phyloP scores from a whole-genome alignment of 2,888 invertebrate genomes.

The Cheilosia pagana region DNA sequence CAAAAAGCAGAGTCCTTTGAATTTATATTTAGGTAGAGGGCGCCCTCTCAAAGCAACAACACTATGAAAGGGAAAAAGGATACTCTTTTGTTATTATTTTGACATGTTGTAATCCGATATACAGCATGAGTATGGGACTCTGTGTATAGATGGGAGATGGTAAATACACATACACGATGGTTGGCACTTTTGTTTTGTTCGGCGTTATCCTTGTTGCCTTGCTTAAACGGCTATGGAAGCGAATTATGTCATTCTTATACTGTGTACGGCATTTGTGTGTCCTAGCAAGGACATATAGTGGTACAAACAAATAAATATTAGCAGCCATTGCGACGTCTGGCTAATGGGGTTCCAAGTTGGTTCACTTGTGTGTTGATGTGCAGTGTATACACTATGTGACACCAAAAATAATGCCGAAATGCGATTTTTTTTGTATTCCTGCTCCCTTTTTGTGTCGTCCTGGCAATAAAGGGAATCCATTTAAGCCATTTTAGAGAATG shows the following conservation, averaged over 20 bases:
- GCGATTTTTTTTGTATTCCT: conserved; percentile 7
- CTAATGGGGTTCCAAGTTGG: conserved; percentile 63
- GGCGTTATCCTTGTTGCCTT: conserved; percentile 65
- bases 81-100: conserved; percentile 73
- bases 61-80: conserved; percentile 52
- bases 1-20: conserved; percentile 65
- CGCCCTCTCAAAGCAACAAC: conserved; percentile 28
- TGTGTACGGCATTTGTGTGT: conserved; percentile 11
- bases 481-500: conserved; percentile 68
- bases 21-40: conserved; percentile 67
- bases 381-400: conserved; percentile 21
- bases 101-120: conserved; percentile 74
- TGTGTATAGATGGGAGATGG: background rate
- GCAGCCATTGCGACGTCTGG: conserved; percentile 72
- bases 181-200: conserved; percentile 69
- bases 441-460: background rate
- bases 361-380: conserved; percentile 60
- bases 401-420: conserved; percentile 43
- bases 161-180: conserved; percentile 49
- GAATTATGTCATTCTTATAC: conserved; percentile 62
- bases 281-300: conserved; percentile 26
- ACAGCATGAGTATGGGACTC: conserved; percentile 50
- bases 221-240: conserved; percentile 63
- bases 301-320: conserved; percentile 68
- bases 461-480: conserved; percentile 64